These are phyloP conservation scores for Vanessa cardui DNA, from an alignment of 2,888 invertebrate genomes.

Conservation along the genomic window DNA sequence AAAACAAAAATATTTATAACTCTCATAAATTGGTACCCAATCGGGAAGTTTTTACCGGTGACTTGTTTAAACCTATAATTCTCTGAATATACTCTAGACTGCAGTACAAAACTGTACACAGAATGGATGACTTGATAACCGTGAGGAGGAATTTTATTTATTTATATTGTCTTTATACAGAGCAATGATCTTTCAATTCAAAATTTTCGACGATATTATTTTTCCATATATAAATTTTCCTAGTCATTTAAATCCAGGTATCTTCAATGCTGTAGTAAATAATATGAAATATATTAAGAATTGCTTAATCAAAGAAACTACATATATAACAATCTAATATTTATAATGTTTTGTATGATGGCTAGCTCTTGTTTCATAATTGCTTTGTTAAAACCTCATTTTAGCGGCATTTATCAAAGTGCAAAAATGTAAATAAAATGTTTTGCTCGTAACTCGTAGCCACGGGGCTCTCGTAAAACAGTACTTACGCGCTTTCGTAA, in stretches of 20 bases:
- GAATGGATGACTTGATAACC: too few species aligned
- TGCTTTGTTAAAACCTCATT: constrained; percentile 16
- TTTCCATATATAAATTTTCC: too few species aligned
- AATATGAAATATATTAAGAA: too few species aligned
- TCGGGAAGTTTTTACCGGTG: constrained; percentile 36
- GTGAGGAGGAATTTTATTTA: too few species aligned
- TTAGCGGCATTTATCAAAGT: constrained; percentile 25
- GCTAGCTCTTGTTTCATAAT: neutral
- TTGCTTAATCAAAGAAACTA: too few species aligned
- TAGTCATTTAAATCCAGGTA: too few species aligned
- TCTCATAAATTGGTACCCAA: constrained; percentile 41
- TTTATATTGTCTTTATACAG: too few species aligned
- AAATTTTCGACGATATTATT: too few species aligned
- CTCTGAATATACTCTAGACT: neutral
- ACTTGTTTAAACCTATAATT: constrained; percentile 21
- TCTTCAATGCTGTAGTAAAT: too few species aligned
- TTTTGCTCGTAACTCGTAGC: constrained; percentile 25
- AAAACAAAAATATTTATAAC: constrained; percentile 50
- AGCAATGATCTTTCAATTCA: too few species aligned
- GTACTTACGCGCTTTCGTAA: constrained; percentile 34
- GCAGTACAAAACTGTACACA: neutral
- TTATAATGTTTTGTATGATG: too few species aligned
- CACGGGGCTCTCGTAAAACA: constrained; percentile 36
- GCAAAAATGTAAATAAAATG: constrained; percentile 40
- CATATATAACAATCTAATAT: too few species aligned